Evolutionary conservation across 2,888 invertebrate genomes (phyloP).

Genomic region (Sepiola atlantica): DNA sequence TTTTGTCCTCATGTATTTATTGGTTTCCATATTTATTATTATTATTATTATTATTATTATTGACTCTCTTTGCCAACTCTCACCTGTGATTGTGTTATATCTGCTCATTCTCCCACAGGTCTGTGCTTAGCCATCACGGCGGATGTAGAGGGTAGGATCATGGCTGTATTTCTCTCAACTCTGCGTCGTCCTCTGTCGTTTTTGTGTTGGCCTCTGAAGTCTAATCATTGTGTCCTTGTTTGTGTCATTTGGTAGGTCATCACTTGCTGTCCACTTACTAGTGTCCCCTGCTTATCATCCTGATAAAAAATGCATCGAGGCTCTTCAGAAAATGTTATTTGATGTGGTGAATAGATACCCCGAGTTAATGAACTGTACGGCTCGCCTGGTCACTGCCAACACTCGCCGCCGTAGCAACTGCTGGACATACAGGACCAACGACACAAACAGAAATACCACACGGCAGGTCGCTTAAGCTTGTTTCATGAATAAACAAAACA

Average conservation of each 20-base stretch:
- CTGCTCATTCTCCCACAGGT: constrained; percentile 43
- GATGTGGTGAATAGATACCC: constrained; percentile 43
- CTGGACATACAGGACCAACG: constrained; percentile 38
- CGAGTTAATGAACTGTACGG: constrained; percentile 45
- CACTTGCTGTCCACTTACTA: constrained; percentile 45
- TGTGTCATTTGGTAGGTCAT: constrained; percentile 46
- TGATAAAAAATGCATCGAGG: constrained; percentile 43
- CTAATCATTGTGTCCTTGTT: constrained; percentile 44
- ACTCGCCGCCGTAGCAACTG: constrained; percentile 37
- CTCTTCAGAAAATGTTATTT: constrained; percentile 45
- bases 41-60: too few species aligned
- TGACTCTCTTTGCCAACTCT: background rate
- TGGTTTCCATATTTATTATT: background rate
- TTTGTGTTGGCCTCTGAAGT: constrained; percentile 33
- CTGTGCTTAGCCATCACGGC: constrained; percentile 40
- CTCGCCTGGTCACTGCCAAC: constrained; percentile 43
- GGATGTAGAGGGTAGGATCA: constrained; percentile 47
- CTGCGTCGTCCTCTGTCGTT: constrained; percentile 34
- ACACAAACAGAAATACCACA: constrained; percentile 44
- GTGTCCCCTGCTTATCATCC: constrained; percentile 45
- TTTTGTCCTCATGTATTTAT: background rate
- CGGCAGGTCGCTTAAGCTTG: constrained; percentile 38
- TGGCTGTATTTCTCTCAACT: constrained; percentile 14
- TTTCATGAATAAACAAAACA: background rate
- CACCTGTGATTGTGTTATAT: constrained; percentile 25